Base-by-base conservation (phyloP, 2,888 invertebrate species). In the Pimpla rufipes region DNA sequence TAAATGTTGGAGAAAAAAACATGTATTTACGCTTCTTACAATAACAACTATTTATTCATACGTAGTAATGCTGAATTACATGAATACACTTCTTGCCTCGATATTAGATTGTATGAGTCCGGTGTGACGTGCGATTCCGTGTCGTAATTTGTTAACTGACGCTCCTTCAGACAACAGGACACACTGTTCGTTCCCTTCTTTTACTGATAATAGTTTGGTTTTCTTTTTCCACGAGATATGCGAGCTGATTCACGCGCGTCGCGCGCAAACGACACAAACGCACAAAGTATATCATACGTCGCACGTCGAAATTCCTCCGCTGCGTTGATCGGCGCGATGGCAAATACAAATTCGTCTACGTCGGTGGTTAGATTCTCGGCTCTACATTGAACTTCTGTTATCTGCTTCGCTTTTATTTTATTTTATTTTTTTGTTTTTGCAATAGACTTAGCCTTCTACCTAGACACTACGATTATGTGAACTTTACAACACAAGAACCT, bases 11-110 rank as follows among this genome's bases (percentile, higher is more conserved):
- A 23, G 16, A 16, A 40, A 42, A 50, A 81, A 76, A 76, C 52
- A 55, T 71, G 10, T 29, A 52, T 79, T 81, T 83, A 79, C 83
- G 79, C 79, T 83, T 85, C 79, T 87, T 93, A 93, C 93, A 93
- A 93, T 93, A 93, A 93, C 93, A 93, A 93, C 93, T 93, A 93
- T 93, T 93, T 93, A 93, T 93, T 93, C 91, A 93, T 93, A 93
- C 90, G 91, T 93, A 93, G 91, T 93, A 93, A 93, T 93, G 93
- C 91, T 93, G 93, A 93, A 93, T 93, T 93, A 93, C 93, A 93
- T 92, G 93, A 93, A 92, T 93, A 93, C 91, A 92, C 90, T 92
- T 91, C 90, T 90, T 91, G 90, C 91, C 90, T 93, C 91, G 90
- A 91, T 93, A 92, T 90, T 90, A 92, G 89, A 91, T 91, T 90